A percentile compares a stretch with the other conserved stretches of the same genome.
Evolutionary conservation across 2,113 vertebrate genomes (phyloP).

Genomic region (Clarias magur): DNA sequence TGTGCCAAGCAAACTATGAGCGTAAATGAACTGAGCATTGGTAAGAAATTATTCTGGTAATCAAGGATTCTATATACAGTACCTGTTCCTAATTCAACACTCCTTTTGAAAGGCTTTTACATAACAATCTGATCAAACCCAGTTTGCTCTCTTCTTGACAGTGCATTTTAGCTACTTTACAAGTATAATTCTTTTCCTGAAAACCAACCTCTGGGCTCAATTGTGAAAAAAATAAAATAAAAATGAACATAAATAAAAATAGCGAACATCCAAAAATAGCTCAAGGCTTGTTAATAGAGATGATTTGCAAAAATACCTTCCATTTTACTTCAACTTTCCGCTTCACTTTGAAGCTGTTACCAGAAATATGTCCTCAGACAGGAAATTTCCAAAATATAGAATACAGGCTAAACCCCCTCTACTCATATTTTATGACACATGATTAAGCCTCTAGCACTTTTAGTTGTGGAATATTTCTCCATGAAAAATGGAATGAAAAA

Average conservation of each 20-base stretch:
- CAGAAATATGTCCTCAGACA: slow-evolving; percentile 13
- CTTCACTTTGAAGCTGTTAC: slow-evolving; percentile 13
- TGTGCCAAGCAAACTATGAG: not conserved
- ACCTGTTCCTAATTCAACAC: slow-evolving; percentile 7
- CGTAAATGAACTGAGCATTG: not conserved
- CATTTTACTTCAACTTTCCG: slow-evolving; percentile 7
- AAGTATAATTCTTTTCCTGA: slow-evolving; percentile 42
- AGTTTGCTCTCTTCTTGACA: slow-evolving; percentile 28
- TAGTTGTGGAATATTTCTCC: not conserved
- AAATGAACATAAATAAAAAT: too few relatives aligned
- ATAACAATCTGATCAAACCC: slow-evolving; percentile 39
- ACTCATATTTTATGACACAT: slow-evolving; percentile 4
- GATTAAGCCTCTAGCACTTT: slow-evolving; percentile 20
- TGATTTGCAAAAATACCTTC: slow-evolving; percentile 3
- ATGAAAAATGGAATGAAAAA: slow-evolving; percentile 22
- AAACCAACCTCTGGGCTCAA: slow-evolving; percentile 20
- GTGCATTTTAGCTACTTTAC: slow-evolving; percentile 26
- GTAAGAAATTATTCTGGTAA: not conserved
- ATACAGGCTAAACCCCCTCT: slow-evolving; percentile 1
- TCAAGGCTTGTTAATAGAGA: slow-evolving; percentile 12
- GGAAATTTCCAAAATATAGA: slow-evolving; percentile 25
- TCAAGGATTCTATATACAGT: not conserved
- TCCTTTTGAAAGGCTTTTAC: slow-evolving; percentile 34
- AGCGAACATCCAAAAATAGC: slow-evolving; percentile 7
- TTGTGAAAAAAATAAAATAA: slow-evolving; percentile 5